Conservation (phyloP, 2,888 invertebrate species). For the Synanthedon myopaeformis region DNA sequence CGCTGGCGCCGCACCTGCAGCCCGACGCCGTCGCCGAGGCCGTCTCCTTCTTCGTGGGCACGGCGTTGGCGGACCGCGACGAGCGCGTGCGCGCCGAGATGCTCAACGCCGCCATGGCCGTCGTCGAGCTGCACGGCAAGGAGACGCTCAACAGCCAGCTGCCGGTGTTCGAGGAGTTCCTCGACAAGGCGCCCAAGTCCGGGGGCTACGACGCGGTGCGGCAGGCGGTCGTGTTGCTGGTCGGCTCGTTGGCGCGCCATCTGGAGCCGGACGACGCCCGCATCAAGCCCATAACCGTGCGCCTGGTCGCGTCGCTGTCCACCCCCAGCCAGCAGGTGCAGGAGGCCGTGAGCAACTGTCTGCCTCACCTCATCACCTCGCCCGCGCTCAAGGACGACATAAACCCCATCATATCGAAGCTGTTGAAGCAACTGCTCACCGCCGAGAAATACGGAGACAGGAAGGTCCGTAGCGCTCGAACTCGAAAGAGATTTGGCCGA, state of each 20-base stretch:
- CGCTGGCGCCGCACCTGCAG: slow-evolving; percentile 79
- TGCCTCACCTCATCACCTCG: slow-evolving; percentile 86
- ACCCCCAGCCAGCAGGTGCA: slow-evolving; percentile 98
- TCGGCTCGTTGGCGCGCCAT: slow-evolving; percentile 97
- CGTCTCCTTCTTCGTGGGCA: slow-evolving; percentile 86
- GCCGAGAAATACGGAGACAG: slow-evolving; percentile 93
- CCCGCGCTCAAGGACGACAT: slow-evolving; percentile 93
- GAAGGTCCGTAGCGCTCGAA: slow-evolving; percentile 28
- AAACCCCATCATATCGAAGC: slow-evolving; percentile 85
- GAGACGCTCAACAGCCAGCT: slow-evolving; percentile 81
- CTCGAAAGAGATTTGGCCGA: not conserved
- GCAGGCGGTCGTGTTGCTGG: slow-evolving; percentile 95
- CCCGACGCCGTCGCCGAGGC: slow-evolving; percentile 76
- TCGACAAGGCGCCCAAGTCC: slow-evolving; percentile 92
- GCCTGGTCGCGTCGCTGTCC: slow-evolving; percentile 89
- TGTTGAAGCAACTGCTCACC: slow-evolving; percentile 87
- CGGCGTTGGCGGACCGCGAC: slow-evolving; percentile 88
- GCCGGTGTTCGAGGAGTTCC: slow-evolving; percentile 92
- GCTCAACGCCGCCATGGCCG: slow-evolving; percentile 92
- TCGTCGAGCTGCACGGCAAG: slow-evolving; percentile 94
- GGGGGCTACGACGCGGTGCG: slow-evolving; percentile 92
- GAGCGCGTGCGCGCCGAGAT: slow-evolving; percentile 87
- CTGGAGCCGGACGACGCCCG: slow-evolving; percentile 89
- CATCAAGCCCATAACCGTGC: slow-evolving; percentile 93
- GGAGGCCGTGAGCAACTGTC: slow-evolving; percentile 96